These are phyloP conservation scores for Lepidurus couesii DNA, from an alignment of 1,140 invertebrate genomes.

Conservation along the genomic window DNA sequence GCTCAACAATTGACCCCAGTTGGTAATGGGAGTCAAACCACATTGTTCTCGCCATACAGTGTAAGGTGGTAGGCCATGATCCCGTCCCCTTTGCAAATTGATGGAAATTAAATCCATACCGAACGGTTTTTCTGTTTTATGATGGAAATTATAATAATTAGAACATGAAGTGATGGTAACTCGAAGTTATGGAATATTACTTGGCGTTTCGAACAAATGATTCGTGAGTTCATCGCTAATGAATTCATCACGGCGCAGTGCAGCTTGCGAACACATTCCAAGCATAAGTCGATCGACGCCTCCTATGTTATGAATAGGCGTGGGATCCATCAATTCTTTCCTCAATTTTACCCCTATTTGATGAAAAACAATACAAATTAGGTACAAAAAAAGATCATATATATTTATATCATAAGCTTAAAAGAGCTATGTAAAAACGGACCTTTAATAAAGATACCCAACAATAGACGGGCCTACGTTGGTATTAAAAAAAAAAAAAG, in stretches of 20 bases:
- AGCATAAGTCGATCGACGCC: constrained; percentile 71
- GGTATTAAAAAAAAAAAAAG: neutral
- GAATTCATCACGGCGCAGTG: constrained; percentile 73
- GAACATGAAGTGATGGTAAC: constrained; percentile 8
- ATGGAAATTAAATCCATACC: constrained; percentile 54
- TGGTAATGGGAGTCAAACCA: constrained; percentile 61
- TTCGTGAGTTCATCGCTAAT: constrained; percentile 76
- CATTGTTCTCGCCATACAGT: constrained; percentile 74
- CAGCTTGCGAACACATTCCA: constrained; percentile 65
- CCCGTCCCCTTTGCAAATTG: constrained; percentile 63
- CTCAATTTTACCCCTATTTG: constrained; percentile 67
- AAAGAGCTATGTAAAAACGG: too few relatives aligned
- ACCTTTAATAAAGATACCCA: neutral
- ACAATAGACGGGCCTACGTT: neutral
- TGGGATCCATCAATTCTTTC: constrained; percentile 61
- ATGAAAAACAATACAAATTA: constrained; percentile 30
- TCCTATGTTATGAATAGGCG: constrained; percentile 54
- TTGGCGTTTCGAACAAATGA: constrained; percentile 72
- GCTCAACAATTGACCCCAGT: constrained; percentile 67
- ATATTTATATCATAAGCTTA: neutral
- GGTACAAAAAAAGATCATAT: neutral
- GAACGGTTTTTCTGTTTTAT: constrained; percentile 38
- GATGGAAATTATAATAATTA: constrained; percentile 15
- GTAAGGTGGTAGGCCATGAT: constrained; percentile 82
- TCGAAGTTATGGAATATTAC: constrained; percentile 39